Evolutionary conservation across 2,888 invertebrate species (phyloP), one percentile per base, ranked within the genome.

Genomic region (Xylota segnis): DNA sequence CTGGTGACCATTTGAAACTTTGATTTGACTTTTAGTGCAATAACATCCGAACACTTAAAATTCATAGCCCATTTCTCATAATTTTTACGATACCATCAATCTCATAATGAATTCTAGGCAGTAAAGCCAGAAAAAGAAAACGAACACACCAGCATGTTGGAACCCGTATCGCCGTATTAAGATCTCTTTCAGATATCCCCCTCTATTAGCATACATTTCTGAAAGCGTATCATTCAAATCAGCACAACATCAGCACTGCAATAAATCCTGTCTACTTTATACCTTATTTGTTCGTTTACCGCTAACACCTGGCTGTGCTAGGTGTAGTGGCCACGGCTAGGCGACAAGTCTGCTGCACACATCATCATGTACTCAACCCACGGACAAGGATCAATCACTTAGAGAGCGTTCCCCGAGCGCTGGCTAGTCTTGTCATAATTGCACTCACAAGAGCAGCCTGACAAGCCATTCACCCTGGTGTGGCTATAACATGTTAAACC

Each of bases 361-460:
- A 65, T 76, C 63, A 65, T 76, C 52, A 58, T 65, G 77, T 58
- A 59, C 40, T 59, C 82, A 66, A 66, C 56, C 76, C 82, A 81
- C 71, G 72, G 56, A 76, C 76, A 82, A 82, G 76, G 76, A 86
- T 86, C 86, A 82, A 82, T 86, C 86, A 77, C 52, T 66, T 37
- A 45, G 56, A 61, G 54, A 40, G 47, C 34, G 68, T 37, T 82
- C 43, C 18, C 29, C 61, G 37, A 68, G 43, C 63, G 56, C n/a
- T n/a, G 61, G 56, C n/a, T n/a, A 56, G 68, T 76, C 82, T 76
- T 81, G 76, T 77, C 82, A 86, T 82, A 86, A 86, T 86, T 77
- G 56, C 76, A 40, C 61, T 72, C 47, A 68, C 59, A 86, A 82
- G 40, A 40, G 82, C 56, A n/a, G 82, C 68, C 54, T 75, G 56